Evolutionary conservation across 2,113 vertebrate genomes (phyloP).

Genomic region (Catharus bicknelli): DNA sequence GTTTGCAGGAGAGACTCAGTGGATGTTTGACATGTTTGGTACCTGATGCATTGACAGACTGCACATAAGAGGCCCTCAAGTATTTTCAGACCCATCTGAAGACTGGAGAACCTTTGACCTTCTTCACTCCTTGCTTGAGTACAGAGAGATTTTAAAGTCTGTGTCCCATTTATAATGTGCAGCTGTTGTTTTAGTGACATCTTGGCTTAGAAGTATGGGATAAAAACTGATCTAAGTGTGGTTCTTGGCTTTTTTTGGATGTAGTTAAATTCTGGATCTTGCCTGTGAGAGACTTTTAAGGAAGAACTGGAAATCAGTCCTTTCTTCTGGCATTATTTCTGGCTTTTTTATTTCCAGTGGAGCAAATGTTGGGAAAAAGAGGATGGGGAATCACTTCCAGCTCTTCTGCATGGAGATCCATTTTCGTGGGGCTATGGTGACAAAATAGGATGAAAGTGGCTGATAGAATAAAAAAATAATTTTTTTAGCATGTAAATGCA

Average conservation of each 20-base stretch:
- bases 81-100: background rate
- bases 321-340: background rate
- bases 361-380: background rate
- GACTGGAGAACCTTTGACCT: background rate
- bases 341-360: background rate
- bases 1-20: background rate
- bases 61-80: background rate
- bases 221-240: conserved; percentile 7
- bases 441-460: background rate
- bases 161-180: background rate
- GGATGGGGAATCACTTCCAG: background rate
- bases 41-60: background rate
- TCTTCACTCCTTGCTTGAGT: background rate
- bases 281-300: conserved; percentile 9
- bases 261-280: background rate
- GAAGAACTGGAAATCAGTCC: background rate
- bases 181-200: conserved; percentile 30
- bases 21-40: background rate
- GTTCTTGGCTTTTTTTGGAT: background rate
- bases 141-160: background rate
- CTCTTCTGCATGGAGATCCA: background rate
- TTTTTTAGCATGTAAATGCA: background rate
- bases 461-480: background rate
- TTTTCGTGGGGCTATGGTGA: background rate
- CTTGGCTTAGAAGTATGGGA: background rate